Conservation (phyloP, 2,113 vertebrate genomes). For the Procavia capensis region DNA sequence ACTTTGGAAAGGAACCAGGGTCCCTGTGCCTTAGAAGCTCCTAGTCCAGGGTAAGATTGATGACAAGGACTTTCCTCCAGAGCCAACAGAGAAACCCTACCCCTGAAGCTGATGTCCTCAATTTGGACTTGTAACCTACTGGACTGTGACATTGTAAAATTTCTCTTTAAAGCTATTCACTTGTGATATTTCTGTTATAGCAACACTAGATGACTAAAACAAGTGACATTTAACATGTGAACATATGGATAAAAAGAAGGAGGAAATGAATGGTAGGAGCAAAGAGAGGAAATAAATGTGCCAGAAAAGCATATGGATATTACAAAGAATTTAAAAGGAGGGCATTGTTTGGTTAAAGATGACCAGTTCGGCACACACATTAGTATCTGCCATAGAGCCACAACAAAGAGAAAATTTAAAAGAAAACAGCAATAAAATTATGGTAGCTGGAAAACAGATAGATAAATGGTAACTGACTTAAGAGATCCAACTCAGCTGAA, state of each 20-base stretch:
- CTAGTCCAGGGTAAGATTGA: no score
- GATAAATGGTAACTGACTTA: conserved; percentile 12
- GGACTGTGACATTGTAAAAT: no score
- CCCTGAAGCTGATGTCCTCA: no score
- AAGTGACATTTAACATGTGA: conserved; percentile 56
- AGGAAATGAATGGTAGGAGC: neutral
- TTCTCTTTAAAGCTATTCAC: no score
- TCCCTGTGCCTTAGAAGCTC: no score
- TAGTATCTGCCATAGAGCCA: neutral
- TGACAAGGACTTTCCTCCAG: no score
- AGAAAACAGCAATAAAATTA: conserved; percentile 42
- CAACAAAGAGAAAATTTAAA: conserved; percentile 34
- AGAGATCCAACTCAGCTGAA: neutral
- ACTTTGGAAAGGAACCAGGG: no score
- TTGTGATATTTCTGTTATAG: no score
- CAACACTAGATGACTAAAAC: no score
- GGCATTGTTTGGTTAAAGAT: neutral
- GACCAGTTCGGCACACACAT: neutral
- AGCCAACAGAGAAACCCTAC: no score
- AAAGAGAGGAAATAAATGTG: conserved; percentile 29
- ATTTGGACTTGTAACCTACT: no score
- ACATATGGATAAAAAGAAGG: neutral
- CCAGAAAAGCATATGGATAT: conserved; percentile 36
- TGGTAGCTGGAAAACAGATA: neutral
- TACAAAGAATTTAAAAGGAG: conserved; percentile 24